Conservation (phyloP, 2,797 vertebrate genomes). For the Clarias pachynema region DNA sequence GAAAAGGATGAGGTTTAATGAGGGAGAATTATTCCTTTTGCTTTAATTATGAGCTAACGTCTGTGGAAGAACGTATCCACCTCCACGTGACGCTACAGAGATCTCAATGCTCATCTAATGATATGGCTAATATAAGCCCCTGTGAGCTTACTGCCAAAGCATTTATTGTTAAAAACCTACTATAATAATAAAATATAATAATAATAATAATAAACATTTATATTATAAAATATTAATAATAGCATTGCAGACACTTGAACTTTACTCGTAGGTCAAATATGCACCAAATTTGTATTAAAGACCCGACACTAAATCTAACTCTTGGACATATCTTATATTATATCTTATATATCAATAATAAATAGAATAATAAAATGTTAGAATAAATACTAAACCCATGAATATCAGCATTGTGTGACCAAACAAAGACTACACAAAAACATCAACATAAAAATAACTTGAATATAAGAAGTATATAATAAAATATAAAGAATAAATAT, state of each 20-base stretch:
- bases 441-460: background rate
- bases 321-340: too few species aligned
- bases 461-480: background rate
- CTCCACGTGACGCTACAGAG: background rate
- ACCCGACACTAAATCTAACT: background rate
- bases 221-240: background rate
- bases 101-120: background rate
- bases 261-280: background rate
- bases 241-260: background rate
- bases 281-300: background rate
- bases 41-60: background rate
- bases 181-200: background rate
- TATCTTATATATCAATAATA: too few species aligned
- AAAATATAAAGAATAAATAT: background rate
- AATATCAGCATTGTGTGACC: background rate
- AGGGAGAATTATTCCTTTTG: conserved; percentile 15
- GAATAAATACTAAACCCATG: too few species aligned
- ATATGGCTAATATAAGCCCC: background rate
- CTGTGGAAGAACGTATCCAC: background rate
- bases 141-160: background rate
- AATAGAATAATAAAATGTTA: background rate
- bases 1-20: background rate
- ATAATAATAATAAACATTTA: background rate
- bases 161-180: background rate
- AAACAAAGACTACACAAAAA: background rate